A percentile compares a stretch with the other conserved stretches of the same genome.
Evolutionary conservation across 2,888 invertebrate genomes (phyloP).

Genomic region (Erebia palarica): DNA sequence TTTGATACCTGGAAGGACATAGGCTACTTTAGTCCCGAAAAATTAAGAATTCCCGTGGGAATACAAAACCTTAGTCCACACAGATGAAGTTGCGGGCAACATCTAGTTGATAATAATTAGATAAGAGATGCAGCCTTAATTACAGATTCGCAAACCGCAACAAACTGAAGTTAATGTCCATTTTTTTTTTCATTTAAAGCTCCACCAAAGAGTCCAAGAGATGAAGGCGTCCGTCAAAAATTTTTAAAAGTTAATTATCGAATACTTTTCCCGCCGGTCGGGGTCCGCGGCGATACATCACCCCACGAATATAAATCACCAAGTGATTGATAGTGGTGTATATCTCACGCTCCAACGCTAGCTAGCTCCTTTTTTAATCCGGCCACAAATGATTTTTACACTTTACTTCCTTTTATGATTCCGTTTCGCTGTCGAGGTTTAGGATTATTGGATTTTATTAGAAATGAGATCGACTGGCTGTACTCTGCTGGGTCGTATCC

Average conservation of each 20-base stretch:
- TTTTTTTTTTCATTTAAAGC: conserved; percentile 39
- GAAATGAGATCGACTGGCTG: neutral
- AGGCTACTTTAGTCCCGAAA: no score
- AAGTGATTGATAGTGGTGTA: conserved; percentile 77
- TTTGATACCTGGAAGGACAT: no score
- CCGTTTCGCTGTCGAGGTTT: conserved; percentile 66
- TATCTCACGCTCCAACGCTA: conserved; percentile 77
- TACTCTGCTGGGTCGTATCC: neutral
- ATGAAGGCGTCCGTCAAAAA: conserved; percentile 76
- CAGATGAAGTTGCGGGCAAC: no score
- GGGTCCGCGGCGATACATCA: conserved; percentile 72
- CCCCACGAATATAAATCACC: conserved; percentile 77
- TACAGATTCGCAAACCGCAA: conserved; percentile 9
- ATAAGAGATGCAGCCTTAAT: neutral
- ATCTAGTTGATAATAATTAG: no score
- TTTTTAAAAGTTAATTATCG: conserved; percentile 81
- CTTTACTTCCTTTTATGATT: conserved; percentile 67
- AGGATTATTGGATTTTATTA: conserved; percentile 51
- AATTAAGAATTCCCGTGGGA: no score
- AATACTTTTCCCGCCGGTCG: conserved; percentile 68
- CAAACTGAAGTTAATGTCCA: conserved; percentile 3
- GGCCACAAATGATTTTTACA: conserved; percentile 79
- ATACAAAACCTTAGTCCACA: no score
- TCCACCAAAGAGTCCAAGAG: conserved; percentile 49
- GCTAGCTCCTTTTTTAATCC: conserved; percentile 81